Evolutionary conservation across 2,888 invertebrate genomes (phyloP).

Genomic region (Caenorhabditis wallacei): DNA sequence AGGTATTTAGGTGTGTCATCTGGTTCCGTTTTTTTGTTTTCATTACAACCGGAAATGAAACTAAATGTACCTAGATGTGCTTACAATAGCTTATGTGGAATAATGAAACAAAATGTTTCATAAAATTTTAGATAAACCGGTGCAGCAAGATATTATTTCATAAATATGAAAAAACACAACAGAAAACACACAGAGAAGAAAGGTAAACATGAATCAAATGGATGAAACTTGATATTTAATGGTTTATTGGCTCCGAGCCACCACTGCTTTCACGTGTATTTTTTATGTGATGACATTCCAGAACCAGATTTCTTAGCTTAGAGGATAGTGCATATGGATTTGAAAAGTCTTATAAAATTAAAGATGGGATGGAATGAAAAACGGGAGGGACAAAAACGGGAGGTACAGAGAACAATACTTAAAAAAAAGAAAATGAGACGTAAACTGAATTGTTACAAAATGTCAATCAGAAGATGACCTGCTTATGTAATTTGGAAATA

Average conservation of each 20-base stretch:
- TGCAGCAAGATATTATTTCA: too few species aligned
- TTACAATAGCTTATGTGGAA: neutral
- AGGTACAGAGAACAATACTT: neutral
- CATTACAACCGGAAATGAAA: neutral
- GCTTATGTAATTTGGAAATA: neutral
- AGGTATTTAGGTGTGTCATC: constrained; percentile 7
- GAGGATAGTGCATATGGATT: neutral
- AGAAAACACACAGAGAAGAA: constrained; percentile 12
- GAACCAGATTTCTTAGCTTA: neutral
- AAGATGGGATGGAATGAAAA: neutral
- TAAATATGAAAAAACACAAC: neutral
- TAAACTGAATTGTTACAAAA: neutral
- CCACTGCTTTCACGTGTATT: constrained; percentile 16
- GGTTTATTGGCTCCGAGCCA: constrained; percentile 8
- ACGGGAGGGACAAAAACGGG: neutral
- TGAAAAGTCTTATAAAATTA: neutral
- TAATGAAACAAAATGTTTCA: too few species aligned
- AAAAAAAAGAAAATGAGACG: neutral
- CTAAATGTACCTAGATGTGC: neutral
- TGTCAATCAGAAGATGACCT: constrained; percentile 1
- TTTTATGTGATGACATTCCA: constrained; percentile 23
- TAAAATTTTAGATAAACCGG: too few species aligned
- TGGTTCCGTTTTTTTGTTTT: constrained; percentile 3
- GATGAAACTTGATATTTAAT: constrained; percentile 25
- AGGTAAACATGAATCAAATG: constrained; percentile 32